Evolutionary conservation across 2,888 invertebrate genomes (phyloP), one percentile per base, ranked within the genome.

Genomic region (Phortica magna): DNA sequence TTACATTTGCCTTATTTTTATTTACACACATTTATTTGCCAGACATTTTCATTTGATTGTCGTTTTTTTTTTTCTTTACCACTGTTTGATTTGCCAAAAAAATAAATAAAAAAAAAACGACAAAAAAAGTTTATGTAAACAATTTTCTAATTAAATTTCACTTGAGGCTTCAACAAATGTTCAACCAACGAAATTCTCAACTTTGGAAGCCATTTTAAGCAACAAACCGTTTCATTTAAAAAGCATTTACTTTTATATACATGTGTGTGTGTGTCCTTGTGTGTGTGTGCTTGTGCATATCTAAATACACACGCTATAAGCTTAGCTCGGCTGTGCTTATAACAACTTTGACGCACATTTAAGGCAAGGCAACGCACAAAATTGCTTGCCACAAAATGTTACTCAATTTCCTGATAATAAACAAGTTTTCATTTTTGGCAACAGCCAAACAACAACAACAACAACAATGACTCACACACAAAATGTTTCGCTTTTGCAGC

Each of bases 131-230:
- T 84, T 77, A 79, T 80, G 87, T 84, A 88, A 83, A 88, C 88
- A 85, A 87, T 87, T 88, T 87, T 87, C 82, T 84, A 88, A 85
- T 85, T 88, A 85, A 85, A 85, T 85, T 83, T 85, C 84, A 87
- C 87, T 83, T 76, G 83, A 78, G 78, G 78, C 76, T 77, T 78
- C 22, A 9, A 1, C 22, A 22, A 22, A 4, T 17, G 0, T 19
- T 61, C 61, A 17, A 12, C 22, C 4, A 9, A 7, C 17, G 22
- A 61, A 61, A 10, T 61, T 22, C 22, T 61, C 61, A 68, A 43
- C 42, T 68, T 68, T 9, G 53, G 55, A 53, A 71, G 31, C 55
- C 19, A 48, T 14, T 31, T 53, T 39, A 41, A 14, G 43, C 42
- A 43, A 68, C 68, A 68, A 68, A 68, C 4, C 43, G 48, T 43